Evolutionary conservation across 2,888 invertebrate species (phyloP), one percentile per base, ranked within the genome.

Genomic region (Drosophila dives): DNA sequence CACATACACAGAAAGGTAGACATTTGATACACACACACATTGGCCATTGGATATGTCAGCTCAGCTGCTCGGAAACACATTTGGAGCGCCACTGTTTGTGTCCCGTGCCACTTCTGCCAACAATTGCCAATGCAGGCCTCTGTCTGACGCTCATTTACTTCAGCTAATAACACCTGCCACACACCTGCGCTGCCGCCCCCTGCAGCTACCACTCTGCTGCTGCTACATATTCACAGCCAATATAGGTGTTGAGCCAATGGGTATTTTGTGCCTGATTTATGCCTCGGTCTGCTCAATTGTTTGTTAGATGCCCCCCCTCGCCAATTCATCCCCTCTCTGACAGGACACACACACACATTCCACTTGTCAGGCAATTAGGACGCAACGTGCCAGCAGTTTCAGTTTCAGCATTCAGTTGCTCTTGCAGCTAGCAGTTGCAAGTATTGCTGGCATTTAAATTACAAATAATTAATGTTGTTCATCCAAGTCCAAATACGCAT

Each of bases 391-490:
- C 61, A 55, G 42, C n/a, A 40, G 54, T 20, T 58, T 53, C 48
- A 54, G 54, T 20, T 58, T 53, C 55, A 61, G 23, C 29, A 54
- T 61, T 11, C 34, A 34, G 29, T 26, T 63, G n/a, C 34, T 42
- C 23, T 40, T 51, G 51, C 51, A 12, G 49, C 17, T 49, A 32
- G 50, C 56, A 29, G 55, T 66, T 71, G 53, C 53, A 45, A 45
- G 20, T 23, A 23, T 55, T 26, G 36, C 55, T 38, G 54, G 73
- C 56, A 63, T 64, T 61, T 64, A 64, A 68, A 67, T 72, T 72
- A 72, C 84, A 81, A 75, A 86, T 86, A 83, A 83, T 83, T 83
- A 83, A 83, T 83, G 78, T 64, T 69, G 68, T 75, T 68, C 68
- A 77, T 65, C 64, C 45, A 54, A 64, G 58, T 62, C 36, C 61